Base-by-base conservation (phyloP, 2,797 vertebrate species). In the Liasis olivaceus region DNA sequence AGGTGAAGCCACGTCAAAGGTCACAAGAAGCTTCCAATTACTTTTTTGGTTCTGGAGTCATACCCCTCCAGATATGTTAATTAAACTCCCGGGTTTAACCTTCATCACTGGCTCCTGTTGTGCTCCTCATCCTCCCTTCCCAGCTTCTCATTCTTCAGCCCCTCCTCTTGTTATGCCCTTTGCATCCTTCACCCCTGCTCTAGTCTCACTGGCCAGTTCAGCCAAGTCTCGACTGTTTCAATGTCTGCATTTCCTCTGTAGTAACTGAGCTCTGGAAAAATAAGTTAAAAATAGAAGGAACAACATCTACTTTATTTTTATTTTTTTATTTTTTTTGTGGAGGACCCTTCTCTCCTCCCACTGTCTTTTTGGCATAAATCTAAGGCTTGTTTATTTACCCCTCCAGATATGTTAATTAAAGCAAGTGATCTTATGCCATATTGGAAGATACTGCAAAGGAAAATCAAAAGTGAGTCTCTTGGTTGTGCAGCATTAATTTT, bases 401-500 rank as follows among this genome's bases (percentile, higher is more conserved):
- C 12, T 0, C 0, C 0, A 62, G 94, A 60, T 0, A 28, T 3
- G n/a, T 28, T 87, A 31, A 89, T 94, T 63, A 90, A 87, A 54
- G 28, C 58, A 91, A 72, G 60, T 66, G 95, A 94, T 92, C 91
- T 91, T 42, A 72, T 86, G 64, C 88, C 54, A 0, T 89, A 91
- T 87, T 77, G 59, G 91, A 85, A 96, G 91, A 62, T 91, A 85
- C 47, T 8, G 0, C 0, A 58, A 93, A 88, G 54, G 88, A 47
- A 59, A 54, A 56, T 69, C 2, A 60, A 60, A 85, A 92, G 85
- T 22, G 22, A 89, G 91, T 1, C 91, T 12, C 3, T 0, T 36
- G 0, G 24, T 85, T 22, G 0, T 72, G 89, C 0, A 0, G 28
- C 58, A 90, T 85, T 87, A 87, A 95, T 95, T 92, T 90, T 12